Conservation (phyloP, 1,140 invertebrate genomes). For the Hyphantria cunea region DNA sequence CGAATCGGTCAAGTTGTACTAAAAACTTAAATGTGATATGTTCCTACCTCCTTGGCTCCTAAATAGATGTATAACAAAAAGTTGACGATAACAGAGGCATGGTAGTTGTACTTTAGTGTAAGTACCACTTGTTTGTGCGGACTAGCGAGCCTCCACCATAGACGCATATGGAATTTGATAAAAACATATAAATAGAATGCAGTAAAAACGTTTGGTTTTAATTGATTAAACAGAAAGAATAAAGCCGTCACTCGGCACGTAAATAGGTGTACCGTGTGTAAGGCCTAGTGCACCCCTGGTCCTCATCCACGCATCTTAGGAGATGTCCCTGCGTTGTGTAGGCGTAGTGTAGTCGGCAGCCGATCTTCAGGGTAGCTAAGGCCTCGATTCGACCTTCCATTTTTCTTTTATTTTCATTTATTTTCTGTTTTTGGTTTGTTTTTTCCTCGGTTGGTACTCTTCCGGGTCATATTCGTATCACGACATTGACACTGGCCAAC, state of each 20-base stretch:
- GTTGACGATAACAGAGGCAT: conserved; percentile 57
- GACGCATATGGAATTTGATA: conserved; percentile 58
- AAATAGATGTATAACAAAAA: conserved; percentile 51
- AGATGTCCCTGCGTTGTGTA: conserved; percentile 62
- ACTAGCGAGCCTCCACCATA: conserved; percentile 63
- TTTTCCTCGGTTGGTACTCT: conserved; percentile 60
- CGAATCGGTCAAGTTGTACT: conserved; percentile 36
- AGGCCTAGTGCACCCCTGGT: conserved; percentile 50
- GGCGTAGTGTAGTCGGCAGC: conserved; percentile 55
- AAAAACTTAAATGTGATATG: conserved; percentile 32
- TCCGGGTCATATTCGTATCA: conserved; percentile 72
- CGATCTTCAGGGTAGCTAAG: conserved; percentile 64
- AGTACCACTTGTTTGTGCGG: conserved; percentile 41
- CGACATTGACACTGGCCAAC: conserved; percentile 63
- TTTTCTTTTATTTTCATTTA: conserved; percentile 51
- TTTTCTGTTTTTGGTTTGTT: conserved; percentile 48
- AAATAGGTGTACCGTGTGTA: conserved; percentile 41
- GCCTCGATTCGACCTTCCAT: conserved; percentile 60
- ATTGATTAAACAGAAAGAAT: conserved; percentile 10
- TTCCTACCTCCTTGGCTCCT: conserved; percentile 67
- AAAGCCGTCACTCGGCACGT: conserved; percentile 28
- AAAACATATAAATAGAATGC: conserved; percentile 32
- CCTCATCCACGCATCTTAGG: conserved; percentile 43
- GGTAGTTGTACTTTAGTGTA: conserved; percentile 58
- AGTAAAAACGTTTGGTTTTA: conserved; percentile 10